Evolutionary conservation across 2,888 invertebrate species (phyloP), one percentile per base, ranked within the genome.

Genomic region (Cylindroiulus punctatus): DNA sequence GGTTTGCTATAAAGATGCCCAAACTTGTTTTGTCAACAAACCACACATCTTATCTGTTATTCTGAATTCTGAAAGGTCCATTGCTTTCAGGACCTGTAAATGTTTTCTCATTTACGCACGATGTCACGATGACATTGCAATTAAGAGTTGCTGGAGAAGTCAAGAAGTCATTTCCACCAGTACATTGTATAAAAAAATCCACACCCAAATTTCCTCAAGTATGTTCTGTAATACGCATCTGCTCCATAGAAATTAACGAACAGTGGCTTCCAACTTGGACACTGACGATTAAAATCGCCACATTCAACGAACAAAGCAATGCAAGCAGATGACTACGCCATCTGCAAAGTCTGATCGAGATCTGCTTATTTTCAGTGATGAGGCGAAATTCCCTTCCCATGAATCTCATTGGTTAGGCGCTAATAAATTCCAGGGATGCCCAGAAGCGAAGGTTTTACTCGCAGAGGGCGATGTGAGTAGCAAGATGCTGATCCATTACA

Each of bases 401-500:
- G 52, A 52, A 52, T 52, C n/a, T 52, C 52, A 52, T 52, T 52
- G 52, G 52, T n/a, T 36, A 36, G 2, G 36, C 36, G 52, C n/a
- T 52, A 52, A 52, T 52, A 52, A 52, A 52, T n/a, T 52, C 52
- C 52, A 52, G 12, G 1, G 52, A 5, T 52, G 52, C 52, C 52
- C 65, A 65, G 2, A 65, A 65, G 22, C 36, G 36, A 22, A 26
- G 26, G 26, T 12, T 12, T 65, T 26, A n/a, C 22, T 44, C 44
- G 8, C 44, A 22, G 22, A 26, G 22, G 65, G 65, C 26, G 65
- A 8, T 26, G 26, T 10, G 22, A 26, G 22, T 22, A 26, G 65
- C 65, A 12, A 65, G 26, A 65, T 65, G 22, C 65, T 26, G 12
- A 65, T 65, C 65, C 65, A 22, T 65, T 65, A 65, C 65, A 65